These are phyloP conservation scores for Bombylius major DNA, from an alignment of 2,888 invertebrate genomes.

Conservation along the genomic window DNA sequence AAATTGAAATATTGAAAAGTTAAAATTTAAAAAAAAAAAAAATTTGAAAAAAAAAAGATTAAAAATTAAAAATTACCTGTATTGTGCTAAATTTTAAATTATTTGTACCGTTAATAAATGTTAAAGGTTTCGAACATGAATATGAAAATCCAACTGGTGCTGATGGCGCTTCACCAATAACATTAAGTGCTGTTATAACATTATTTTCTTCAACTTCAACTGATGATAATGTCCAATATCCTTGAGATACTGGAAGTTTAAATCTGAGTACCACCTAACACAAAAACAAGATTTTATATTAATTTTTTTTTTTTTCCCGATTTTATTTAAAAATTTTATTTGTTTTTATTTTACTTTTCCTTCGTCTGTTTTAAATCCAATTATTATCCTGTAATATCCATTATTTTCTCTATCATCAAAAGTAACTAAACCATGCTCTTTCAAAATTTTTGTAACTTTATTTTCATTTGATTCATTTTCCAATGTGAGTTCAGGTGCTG, in stretches of 20 bases:
- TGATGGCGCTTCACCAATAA: conserved; percentile 29
- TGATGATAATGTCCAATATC: conserved; percentile 44
- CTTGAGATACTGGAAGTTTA: conserved; percentile 15
- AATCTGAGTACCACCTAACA: conserved; percentile 6
- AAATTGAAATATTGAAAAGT: too few species aligned
- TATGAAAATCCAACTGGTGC: conserved; percentile 45
- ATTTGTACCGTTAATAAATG: conserved; percentile 40
- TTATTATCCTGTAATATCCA: conserved; percentile 31
- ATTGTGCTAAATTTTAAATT: conserved; percentile 40
- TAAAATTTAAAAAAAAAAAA: background rate
- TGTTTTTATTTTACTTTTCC: conserved; percentile 11
- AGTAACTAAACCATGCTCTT: conserved; percentile 30
- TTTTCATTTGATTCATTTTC: conserved; percentile 16
- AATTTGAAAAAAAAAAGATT: background rate
- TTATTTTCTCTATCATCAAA: conserved; percentile 26
- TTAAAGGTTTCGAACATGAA: conserved; percentile 40
- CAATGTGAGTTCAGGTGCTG: conserved; percentile 39
- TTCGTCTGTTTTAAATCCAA: conserved; percentile 36
- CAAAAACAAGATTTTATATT: background rate
- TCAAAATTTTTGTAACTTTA: conserved; percentile 31
- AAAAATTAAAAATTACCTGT: conserved; percentile 28
- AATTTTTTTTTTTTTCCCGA: background rate
- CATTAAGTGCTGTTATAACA: conserved; percentile 14
- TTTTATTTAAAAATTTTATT: background rate
- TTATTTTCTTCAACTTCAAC: conserved; percentile 42